Conservation (phyloP, 2,113 vertebrate genomes). For the Nansenia antarctica region DNA sequence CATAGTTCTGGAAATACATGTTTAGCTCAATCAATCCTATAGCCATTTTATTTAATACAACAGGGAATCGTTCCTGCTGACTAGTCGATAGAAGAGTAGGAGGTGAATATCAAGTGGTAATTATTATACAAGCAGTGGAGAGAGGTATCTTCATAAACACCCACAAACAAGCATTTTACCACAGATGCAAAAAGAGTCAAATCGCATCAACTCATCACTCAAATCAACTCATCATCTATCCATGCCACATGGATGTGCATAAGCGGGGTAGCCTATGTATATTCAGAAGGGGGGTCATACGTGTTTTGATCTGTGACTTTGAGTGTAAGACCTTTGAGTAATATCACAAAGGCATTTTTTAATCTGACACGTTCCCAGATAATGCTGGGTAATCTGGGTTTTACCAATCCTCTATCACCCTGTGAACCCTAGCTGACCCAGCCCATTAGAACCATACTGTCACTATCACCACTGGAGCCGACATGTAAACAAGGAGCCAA, state of each 20-base stretch:
- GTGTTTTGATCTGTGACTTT: conserved; percentile 9
- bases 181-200: conserved; percentile 10
- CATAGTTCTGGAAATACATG: not conserved
- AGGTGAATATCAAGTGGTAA: not conserved
- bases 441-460: not conserved
- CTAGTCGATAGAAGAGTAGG: not conserved
- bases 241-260: too few relatives aligned
- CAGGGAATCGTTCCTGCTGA: not conserved
- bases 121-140: too few relatives aligned
- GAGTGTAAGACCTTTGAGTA: conserved; percentile 33
- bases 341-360: conserved; percentile 19
- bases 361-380: conserved; percentile 42
- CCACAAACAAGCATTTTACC: too few relatives aligned
- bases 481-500: not conserved
- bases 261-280: too few relatives aligned
- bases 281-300: not conserved
- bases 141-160: too few relatives aligned
- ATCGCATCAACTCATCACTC: conserved; percentile 2
- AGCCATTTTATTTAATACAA: not conserved
- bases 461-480: not conserved
- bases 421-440: conserved; percentile 21
- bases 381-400: conserved; percentile 17
- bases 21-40: not conserved
- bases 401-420: conserved; percentile 11
- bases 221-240: not conserved